These are phyloP conservation scores for Rhagonycha lutea DNA, from an alignment of 2,888 invertebrate genomes.

Conservation along the genomic window DNA sequence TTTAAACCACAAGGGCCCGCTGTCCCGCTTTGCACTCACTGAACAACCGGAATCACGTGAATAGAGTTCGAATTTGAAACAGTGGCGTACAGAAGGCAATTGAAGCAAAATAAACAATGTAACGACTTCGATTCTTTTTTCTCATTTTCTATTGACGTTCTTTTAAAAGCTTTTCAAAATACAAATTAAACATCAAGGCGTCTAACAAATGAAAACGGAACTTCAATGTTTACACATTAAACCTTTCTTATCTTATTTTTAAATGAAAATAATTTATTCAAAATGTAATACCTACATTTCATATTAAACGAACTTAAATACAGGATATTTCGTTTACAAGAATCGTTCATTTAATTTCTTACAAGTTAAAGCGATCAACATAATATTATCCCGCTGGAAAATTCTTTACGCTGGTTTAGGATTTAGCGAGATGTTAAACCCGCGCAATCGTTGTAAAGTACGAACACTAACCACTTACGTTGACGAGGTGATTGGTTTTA, in stretches of 20 bases:
- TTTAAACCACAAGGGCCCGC: conserved; percentile 42
- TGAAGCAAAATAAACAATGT: conserved; percentile 35
- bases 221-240: conserved; percentile 11
- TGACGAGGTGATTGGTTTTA: background rate
- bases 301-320: background rate
- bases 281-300: background rate
- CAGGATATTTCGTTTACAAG: background rate
- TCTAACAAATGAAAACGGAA: conserved; percentile 10
- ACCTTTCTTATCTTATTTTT: conserved; percentile 7
- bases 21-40: conserved; percentile 36
- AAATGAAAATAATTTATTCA: conserved; percentile 2
- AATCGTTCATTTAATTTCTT: background rate
- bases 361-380: background rate
- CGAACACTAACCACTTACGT: background rate
- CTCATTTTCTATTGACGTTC: conserved; percentile 33
- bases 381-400: background rate
- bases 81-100: conserved; percentile 28
- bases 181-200: conserved; percentile 20
- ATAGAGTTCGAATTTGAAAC: conserved; percentile 38
- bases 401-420: background rate
- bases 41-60: conserved; percentile 39
- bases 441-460: background rate
- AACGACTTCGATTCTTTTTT: conserved; percentile 29
- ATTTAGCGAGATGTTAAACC: background rate
- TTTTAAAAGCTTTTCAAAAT: conserved; percentile 30